These are phyloP conservation scores for Daboia siamensis DNA, from an alignment of 2,113 vertebrate species.

Conservation along the genomic window DNA sequence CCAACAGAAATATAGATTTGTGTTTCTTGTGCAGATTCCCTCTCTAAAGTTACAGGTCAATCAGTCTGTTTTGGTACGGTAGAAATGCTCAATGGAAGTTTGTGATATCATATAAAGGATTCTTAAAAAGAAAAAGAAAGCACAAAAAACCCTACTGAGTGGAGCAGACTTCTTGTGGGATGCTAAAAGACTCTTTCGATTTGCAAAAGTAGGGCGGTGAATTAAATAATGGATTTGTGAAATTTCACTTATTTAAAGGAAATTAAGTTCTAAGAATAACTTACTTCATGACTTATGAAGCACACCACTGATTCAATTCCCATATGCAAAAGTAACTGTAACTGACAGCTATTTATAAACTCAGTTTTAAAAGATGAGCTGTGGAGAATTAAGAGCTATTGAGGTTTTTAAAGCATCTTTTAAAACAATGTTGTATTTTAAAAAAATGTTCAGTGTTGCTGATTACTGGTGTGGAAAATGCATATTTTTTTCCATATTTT, in stretches of 20 bases:
- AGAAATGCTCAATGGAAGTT: not conserved
- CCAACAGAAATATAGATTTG: not conserved
- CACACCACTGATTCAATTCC: not conserved
- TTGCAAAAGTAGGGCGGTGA: not conserved
- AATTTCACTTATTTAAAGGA: not conserved
- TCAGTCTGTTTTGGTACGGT: not conserved
- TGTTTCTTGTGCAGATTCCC: not conserved
- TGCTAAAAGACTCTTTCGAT: not conserved
- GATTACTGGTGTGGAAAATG: slow-evolving; percentile 36
- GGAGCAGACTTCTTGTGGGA: not conserved
- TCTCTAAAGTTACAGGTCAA: not conserved
- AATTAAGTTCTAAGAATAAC: not conserved
- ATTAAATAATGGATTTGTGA: not conserved
- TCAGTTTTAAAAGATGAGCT: not conserved
- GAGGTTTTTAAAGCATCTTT: not conserved
- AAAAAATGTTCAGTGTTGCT: slow-evolving; percentile 35
- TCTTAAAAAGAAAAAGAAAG: not conserved
- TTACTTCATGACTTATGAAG: not conserved
- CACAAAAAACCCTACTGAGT: not conserved
- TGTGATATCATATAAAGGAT: not conserved
- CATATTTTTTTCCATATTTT: slow-evolving; percentile 52
- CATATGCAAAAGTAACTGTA: not conserved
- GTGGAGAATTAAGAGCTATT: not conserved
- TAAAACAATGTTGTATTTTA: not conserved
- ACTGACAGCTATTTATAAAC: not conserved